Evolutionary conservation across 2,113 vertebrate genomes (phyloP).

Genomic region (Delphinus delphis): DNA sequence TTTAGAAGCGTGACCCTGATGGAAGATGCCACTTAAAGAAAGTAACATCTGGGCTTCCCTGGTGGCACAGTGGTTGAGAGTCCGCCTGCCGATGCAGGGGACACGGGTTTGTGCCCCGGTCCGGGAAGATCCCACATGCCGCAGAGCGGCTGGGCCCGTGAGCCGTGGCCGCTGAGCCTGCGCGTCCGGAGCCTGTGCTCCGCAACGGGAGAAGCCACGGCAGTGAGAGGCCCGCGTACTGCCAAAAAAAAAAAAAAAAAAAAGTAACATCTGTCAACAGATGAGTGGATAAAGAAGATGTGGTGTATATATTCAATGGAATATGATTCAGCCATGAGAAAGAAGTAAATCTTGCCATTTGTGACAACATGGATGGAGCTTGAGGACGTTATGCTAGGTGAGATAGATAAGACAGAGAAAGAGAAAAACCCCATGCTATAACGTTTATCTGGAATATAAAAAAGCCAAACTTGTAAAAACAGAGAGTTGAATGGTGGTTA

Average conservation of each 20-base stretch:
- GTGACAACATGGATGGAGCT: neutral
- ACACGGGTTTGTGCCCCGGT: too few relatives aligned
- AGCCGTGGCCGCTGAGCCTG: too few relatives aligned
- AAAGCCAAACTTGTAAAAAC: neutral
- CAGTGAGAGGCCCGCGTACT: too few relatives aligned
- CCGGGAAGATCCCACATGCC: too few relatives aligned
- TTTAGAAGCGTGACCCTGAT: neutral
- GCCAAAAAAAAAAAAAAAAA: neutral
- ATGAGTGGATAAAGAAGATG: neutral
- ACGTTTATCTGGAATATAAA: neutral
- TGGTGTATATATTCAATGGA: neutral
- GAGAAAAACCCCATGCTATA: neutral
- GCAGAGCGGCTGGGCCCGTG: too few relatives aligned
- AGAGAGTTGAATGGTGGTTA: neutral
- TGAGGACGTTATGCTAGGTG: neutral
- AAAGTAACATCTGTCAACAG: neutral
- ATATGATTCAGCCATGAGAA: neutral
- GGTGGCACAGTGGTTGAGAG: too few relatives aligned
- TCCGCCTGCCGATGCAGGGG: too few relatives aligned
- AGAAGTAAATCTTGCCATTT: neutral
- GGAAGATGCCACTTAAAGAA: neutral
- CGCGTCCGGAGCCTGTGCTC: too few relatives aligned
- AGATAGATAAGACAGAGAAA: neutral
- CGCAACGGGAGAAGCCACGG: fast-evolving
- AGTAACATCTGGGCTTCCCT: neutral